Base-by-base conservation (phyloP, 92 coral and sea anemone genomes). In the Phenganax marumi region DNA sequence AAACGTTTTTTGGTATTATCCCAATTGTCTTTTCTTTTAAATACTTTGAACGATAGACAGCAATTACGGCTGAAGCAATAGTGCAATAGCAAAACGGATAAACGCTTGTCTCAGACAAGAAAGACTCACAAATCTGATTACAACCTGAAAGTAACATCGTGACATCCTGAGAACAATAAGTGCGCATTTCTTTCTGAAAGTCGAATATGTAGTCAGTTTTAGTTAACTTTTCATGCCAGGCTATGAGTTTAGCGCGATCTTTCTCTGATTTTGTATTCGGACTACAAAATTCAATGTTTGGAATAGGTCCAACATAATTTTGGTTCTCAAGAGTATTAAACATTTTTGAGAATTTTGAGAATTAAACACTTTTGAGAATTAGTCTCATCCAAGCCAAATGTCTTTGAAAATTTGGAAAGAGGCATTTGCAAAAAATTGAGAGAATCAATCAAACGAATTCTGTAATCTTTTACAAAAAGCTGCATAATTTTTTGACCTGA, bases 11-110 rank as follows among this genome's bases (percentile, higher is more conserved):
- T 12, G 87, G 87, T 11, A 84, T 69, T 12, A 76, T 84, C 39
- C 62, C 83, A 13, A 84, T 73, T 12, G 87, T 81, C 6, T 81
- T 60, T 17, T 76, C 58, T 23, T 8, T 1, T 21, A 86, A 81
- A 46, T 80, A 86, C 13, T 84, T 84, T 9, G 66, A 50, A 19
- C 55, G 81, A 60, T 55, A 84, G 46, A 84, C 84, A 21, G 76
- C 52, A 83, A 84, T 84, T 25, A 76, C 87, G n/a, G 84, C 52
- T 49, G 87, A 46, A 0, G 87, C 87, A 21, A 86, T 79, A 17
- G 85, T 81, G 12, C 65, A 57, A 62, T 71, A 86, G 39, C 47
- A 75, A 16, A 79, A 68, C 5, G 85, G 85, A 25, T 86, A 73
- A 3, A 70, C 75, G 8, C n/a, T 39, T 8, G 75, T 70, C 47